Evolutionary conservation across 1,140 invertebrate species (phyloP), one percentile per base, ranked within the genome.

Genomic region (Monomorium pharaonis): DNA sequence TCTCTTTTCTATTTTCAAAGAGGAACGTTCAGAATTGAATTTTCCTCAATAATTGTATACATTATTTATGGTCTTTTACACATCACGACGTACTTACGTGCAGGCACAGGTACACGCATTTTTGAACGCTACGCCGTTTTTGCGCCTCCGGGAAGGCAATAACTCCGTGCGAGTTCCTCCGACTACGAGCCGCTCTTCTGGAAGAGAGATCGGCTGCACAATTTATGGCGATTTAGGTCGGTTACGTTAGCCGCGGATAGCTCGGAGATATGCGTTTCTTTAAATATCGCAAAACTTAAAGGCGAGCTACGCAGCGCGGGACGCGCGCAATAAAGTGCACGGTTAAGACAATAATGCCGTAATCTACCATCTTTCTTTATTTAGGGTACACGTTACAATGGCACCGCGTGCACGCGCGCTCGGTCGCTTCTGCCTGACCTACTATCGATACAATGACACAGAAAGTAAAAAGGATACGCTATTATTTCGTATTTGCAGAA

Each of bases 191-290:
- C 72, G 81, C 24, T 75, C 81, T 84, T 84, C 74, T 62, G 70
- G 81, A 84, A 84, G 74, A 84, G 81, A 65, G 72, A 84, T 84
- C 60, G 56, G 33, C 56, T 7, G 72, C 72, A 49, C 81, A 49
- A 84, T 47, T 74, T 84, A 84, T 77, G 58, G 81, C 81, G 58
- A 84, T 84, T 54, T 62, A 77, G 81, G 81, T 84, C 81, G 74
- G 44, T 77, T 74, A 62, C 27, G 78, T 74, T 84, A 47, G n/a
- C n/a, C 3, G 27, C 72, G 47, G 44, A 75, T 77, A 63, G 62
- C 74, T 77, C n/a, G 56, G 44, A 63, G 56, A 76, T 75, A 62
- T 63, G 72, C 58, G 24, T 63, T 84, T 77, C 70, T 77, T 84
- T 84, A 74, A 83, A 83, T 72, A 74, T 47, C 54, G 37, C 10